Evolutionary conservation across 2,113 vertebrate genomes (phyloP), one percentile per base, ranked within the genome.

Genomic region (Anarrhichthys ocellatus): DNA sequence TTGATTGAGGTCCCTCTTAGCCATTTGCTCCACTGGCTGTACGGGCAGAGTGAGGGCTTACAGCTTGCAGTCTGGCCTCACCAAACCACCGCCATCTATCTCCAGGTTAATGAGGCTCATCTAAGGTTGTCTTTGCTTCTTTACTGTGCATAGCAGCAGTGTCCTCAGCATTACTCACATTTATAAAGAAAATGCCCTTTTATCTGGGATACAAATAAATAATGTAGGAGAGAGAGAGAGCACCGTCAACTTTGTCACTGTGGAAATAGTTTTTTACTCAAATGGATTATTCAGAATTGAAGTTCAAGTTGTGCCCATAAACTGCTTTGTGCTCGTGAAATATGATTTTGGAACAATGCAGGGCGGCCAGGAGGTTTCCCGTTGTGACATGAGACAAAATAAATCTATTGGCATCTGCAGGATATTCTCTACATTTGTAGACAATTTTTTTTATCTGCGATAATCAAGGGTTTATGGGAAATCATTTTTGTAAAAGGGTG

Each of bases 1-100:
- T 92, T 87, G 91, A 92, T 90, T 87, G 85, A 86, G 82, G 78
- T 83, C 80, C 88, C 82, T 52, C 80, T 90, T 87, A 81, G 89
- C 76, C 66, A 69, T 91, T 89, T 86, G 85, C 85, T 88, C 77
- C 73, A 77, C 36, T 24, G 32, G 80, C 88, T 84, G 74, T 73
- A 63, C 11, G 81, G 67, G 64, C 81, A 87, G 80, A 85, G 83
- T 87, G 82, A 93, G 84, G 88, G 83, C 82, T 88, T 90, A 81
- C 87, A 90, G 89, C 86, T 81, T 78, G 66, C 78, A 83, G 75
- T 63, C 82, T 67, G 74, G 88, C 86, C 84, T 88, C 87, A 42
- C 81, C 61, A 90, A 90, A 88, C 81, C 81, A 84, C 82, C 7
- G 56, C 82, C 84, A 88, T 93, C 84, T 67, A 90, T 93, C 88